These are phyloP conservation scores for Stichodactyla mertensii DNA, from an alignment of 64 coral and sea anemone genomes.

Conservation along the genomic window DNA sequence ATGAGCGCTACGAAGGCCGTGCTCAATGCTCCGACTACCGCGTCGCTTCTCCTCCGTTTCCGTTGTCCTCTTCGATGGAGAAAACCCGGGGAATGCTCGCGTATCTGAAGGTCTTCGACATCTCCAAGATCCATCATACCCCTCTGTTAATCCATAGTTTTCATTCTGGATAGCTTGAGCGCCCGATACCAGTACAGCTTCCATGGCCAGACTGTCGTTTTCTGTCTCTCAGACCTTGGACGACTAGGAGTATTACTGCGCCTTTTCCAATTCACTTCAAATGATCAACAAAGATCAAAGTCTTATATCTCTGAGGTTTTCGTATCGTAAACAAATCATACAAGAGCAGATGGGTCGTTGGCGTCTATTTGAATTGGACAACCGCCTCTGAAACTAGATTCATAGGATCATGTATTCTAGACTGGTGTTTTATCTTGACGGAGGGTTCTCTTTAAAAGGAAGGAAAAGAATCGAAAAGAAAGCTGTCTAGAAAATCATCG, in stretches of 20 bases:
- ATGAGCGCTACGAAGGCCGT: slow-evolving; percentile 44
- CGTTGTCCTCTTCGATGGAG: slow-evolving; percentile 13
- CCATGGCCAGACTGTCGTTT: neutral
- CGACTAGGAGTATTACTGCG: neutral
- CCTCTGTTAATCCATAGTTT: slow-evolving; percentile 30
- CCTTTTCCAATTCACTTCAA: neutral
- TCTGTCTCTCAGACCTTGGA: neutral
- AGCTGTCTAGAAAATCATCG: neutral
- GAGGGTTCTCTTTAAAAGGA: neutral
- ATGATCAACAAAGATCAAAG: neutral
- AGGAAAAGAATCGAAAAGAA: neutral
- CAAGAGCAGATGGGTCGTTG: neutral
- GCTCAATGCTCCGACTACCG: slow-evolving; percentile 28
- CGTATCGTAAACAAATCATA: slow-evolving; percentile 6
- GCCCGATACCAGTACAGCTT: slow-evolving; percentile 52
- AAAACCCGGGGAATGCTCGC: slow-evolving; percentile 7
- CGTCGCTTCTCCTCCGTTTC: slow-evolving; percentile 11
- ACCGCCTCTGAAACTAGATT: too few species aligned
- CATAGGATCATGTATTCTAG: neutral
- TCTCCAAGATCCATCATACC: slow-evolving; percentile 32
- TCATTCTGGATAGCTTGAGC: slow-evolving; percentile 49
- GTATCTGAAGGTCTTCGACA: slow-evolving; percentile 36
- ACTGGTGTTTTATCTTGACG: neutral
- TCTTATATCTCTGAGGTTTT: neutral
- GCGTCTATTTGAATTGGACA: neutral